phyloP scores from a whole-genome alignment of 1,140 invertebrate species.

The Venturia canescens region DNA sequence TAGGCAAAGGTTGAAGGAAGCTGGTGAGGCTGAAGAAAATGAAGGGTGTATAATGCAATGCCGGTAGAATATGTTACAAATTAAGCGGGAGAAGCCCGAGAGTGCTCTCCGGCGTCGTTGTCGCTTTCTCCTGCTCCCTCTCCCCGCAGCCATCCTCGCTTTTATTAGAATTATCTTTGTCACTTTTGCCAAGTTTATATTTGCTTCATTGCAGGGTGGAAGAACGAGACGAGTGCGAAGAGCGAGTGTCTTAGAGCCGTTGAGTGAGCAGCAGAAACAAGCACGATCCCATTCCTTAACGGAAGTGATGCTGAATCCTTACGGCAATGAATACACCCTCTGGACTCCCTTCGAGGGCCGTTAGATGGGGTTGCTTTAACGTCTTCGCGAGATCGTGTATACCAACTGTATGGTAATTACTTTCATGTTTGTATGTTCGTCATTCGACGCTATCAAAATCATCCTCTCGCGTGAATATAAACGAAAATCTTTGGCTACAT shows the following conservation, averaged over 20 bases:
- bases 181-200: slow-evolving; percentile 78
- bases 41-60: slow-evolving; percentile 63
- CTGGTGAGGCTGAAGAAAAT: slow-evolving; percentile 28
- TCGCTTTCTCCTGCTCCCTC: slow-evolving; percentile 60
- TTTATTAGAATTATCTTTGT: slow-evolving; percentile 79
- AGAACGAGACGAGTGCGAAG: background rate
- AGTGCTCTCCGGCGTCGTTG: slow-evolving; percentile 63
- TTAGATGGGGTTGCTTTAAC: slow-evolving; percentile 12
- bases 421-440: slow-evolving; percentile 22
- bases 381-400: slow-evolving; percentile 13
- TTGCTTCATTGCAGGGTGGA: slow-evolving; percentile 69
- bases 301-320: slow-evolving; percentile 23
- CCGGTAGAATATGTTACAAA: slow-evolving; percentile 75
- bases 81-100: slow-evolving; percentile 69
- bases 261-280: slow-evolving; percentile 56
- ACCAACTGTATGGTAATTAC: background rate
- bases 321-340: background rate
- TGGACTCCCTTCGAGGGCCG: slow-evolving; percentile 11
- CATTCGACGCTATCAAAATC: slow-evolving; percentile 20
- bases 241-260: slow-evolving; percentile 72
- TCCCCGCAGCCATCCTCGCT: slow-evolving; percentile 65
- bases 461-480: background rate
- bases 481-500: too few relatives aligned
- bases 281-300: slow-evolving; percentile 51
- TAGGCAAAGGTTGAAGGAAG: slow-evolving; percentile 23